Base-by-base conservation (phyloP, 2,797 vertebrate genomes). In the Sebastolobus altivelis region DNA sequence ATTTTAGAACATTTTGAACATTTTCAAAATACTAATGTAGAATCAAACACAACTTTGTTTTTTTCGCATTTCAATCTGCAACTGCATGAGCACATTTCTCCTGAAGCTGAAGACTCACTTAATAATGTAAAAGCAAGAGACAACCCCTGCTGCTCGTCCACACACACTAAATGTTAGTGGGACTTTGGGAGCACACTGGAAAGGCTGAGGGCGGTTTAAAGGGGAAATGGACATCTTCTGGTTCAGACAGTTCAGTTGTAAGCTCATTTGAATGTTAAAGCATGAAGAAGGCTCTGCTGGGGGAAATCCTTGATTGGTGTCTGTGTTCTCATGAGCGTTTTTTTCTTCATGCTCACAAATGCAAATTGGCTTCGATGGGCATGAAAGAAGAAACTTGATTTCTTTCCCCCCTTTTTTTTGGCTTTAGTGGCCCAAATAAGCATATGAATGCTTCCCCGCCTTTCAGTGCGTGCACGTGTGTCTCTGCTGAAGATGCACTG, bases 401-500 rank as follows among this genome's bases (percentile, higher is more conserved):
- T 67, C 27, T 87, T 61, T 77, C 25, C 27, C 46, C 52, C 61
- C 31, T 12, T 63, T 69, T 43, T 70, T 37, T 49, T 71, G 40
- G 40, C 63, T 71, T 75, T 65, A 46, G 75, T 82, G 81, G 77
- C 62, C 69, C 69, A 75, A 60, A 82, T 85, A 76, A 79, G 62
- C 63, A 65, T 62, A 72, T 78, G 75, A 81, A 69, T 71, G 78
- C 54, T 5, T 70, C 68, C 49, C 38, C 43, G 70, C 66, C 70
- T 75, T 74, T 77, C 46, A 73, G 16, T 1, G 35, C 22, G 35
- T 35, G 67, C 77, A 70, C n/a, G 56, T 80, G 79, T 77, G 40
- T 75, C 54, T 72, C 59, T 75, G 66, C 73, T 59, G 74, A 87
- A 77, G 81, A 90, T 76, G 71, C 81, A 58, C 72, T 77, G 72